A percentile compares a stretch with the other conserved stretches of the same genome.
phyloP scores from a whole-genome alignment of 2,888 invertebrate genomes.

The Phortica magna region DNA sequence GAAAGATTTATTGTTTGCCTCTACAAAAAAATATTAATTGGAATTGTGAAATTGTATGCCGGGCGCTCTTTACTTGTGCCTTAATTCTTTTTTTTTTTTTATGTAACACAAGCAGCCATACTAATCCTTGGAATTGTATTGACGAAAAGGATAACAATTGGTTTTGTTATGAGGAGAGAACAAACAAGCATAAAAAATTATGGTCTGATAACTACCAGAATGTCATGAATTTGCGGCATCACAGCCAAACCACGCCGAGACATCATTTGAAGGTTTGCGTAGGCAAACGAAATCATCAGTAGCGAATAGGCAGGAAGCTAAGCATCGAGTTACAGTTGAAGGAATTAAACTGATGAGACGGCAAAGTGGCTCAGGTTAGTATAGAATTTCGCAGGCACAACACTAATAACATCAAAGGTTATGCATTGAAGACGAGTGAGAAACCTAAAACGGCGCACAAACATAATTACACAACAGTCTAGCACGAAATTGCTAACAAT shows the following conservation, averaged over 20 bases:
- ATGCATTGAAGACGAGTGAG: not conserved
- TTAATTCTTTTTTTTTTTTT: slow-evolving; percentile 28
- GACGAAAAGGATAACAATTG: slow-evolving; percentile 24
- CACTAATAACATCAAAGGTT: not conserved
- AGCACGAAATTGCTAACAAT: slow-evolving; percentile 32
- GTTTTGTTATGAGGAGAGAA: not conserved
- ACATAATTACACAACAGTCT: slow-evolving; percentile 47
- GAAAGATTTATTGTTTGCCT: slow-evolving; percentile 26
- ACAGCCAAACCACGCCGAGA: slow-evolving; percentile 29
- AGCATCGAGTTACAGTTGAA: slow-evolving; percentile 17
- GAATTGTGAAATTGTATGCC: not conserved
- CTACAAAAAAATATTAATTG: slow-evolving; percentile 12
- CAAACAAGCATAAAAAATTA: not conserved
- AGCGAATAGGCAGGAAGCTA: not conserved
- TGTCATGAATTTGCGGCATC: not conserved
- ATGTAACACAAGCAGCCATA: slow-evolving; percentile 29
- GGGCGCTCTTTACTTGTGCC: not conserved
- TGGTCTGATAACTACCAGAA: not conserved
- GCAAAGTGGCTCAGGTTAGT: not conserved
- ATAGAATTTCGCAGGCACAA: slow-evolving; percentile 3
- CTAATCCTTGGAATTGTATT: slow-evolving; percentile 37
- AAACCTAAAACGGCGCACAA: slow-evolving; percentile 6
- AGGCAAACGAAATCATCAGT: slow-evolving; percentile 29
- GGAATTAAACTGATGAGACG: not conserved
- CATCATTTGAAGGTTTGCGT: slow-evolving; percentile 37